These are phyloP conservation scores for Zenarchopterus dispar DNA, from an alignment of 2,797 vertebrate genomes.

Conservation along the genomic window DNA sequence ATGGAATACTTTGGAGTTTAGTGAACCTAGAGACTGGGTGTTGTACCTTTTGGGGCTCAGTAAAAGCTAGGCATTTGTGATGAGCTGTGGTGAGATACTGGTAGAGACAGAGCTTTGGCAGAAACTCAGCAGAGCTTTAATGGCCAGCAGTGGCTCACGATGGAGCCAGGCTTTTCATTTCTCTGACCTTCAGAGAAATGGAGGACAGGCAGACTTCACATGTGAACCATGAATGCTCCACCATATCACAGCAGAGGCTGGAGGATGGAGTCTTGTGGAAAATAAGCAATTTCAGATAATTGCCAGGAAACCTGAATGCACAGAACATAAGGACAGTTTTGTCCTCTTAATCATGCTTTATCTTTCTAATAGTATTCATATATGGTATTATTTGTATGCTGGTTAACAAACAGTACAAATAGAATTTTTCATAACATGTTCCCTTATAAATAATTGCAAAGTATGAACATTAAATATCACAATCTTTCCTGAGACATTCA, in stretches of 20 bases:
- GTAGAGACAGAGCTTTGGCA: constrained; percentile 74
- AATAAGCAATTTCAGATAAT: background rate
- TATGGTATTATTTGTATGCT: no score
- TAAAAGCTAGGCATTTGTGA: constrained; percentile 55
- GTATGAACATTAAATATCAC: no score
- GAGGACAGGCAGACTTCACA: constrained; percentile 51
- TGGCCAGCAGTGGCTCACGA: constrained; percentile 76
- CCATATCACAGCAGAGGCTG: constrained; percentile 38
- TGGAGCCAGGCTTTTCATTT: constrained; percentile 64
- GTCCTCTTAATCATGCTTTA: no score
- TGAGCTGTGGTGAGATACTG: constrained; percentile 23
- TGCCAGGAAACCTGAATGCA: background rate
- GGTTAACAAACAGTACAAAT: no score
- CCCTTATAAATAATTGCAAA: no score
- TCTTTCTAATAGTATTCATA: no score
- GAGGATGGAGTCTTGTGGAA: constrained; percentile 5
- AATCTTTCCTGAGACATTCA: no score
- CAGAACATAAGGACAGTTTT: background rate
- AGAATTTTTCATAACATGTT: no score
- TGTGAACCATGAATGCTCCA: constrained; percentile 52
- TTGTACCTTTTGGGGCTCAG: constrained; percentile 65
- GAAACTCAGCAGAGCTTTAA: constrained; percentile 83
- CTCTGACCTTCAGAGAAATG: constrained; percentile 69
- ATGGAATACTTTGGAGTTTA: constrained; percentile 28
- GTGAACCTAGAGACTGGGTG: constrained; percentile 42